Evolutionary conservation across 2,888 invertebrate species (phyloP).

Genomic region (Stenolophus ochropezus): DNA sequence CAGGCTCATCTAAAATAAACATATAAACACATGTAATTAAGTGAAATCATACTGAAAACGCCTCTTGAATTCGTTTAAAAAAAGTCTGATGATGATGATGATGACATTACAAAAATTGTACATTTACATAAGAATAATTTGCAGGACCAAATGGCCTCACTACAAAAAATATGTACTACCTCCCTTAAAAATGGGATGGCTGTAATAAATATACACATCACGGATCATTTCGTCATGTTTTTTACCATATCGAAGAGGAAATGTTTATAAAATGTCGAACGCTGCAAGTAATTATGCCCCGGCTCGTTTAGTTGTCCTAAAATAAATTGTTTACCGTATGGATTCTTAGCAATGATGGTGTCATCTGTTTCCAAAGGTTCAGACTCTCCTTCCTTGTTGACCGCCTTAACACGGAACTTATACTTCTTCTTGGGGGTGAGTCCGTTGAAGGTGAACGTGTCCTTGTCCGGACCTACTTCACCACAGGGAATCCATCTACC

Average conservation of each 20-base stretch:
- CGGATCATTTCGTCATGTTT: slow-evolving; percentile 14
- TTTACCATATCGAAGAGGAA: slow-evolving; percentile 44
- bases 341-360: slow-evolving; percentile 94
- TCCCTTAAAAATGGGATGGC: slow-evolving; percentile 42
- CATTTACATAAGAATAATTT: slow-evolving; percentile 38
- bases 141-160: slow-evolving; percentile 22
- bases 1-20: slow-evolving; percentile 83
- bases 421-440: slow-evolving; percentile 97
- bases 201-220: slow-evolving; percentile 51
- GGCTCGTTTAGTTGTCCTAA: slow-evolving; percentile 50
- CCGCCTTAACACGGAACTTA: slow-evolving; percentile 97
- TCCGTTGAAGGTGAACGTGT: slow-evolving; percentile 89
- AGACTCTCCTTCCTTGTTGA: slow-evolving; percentile 98
- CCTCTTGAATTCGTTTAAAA: slow-evolving; percentile 42
- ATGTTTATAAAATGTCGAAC: slow-evolving; percentile 34
- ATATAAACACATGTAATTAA: slow-evolving; percentile 54
- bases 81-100: slow-evolving; percentile 48
- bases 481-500: slow-evolving; percentile 98
- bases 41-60: slow-evolving; percentile 27
- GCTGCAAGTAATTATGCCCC: slow-evolving; percentile 49
- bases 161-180: slow-evolving; percentile 41
- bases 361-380: slow-evolving; percentile 94
- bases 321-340: slow-evolving; percentile 82
- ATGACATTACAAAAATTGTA: slow-evolving; percentile 52
- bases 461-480: slow-evolving; percentile 89